Conservation (phyloP, 2,797 vertebrate genomes). For the Coccyzus lansbergi region DNA sequence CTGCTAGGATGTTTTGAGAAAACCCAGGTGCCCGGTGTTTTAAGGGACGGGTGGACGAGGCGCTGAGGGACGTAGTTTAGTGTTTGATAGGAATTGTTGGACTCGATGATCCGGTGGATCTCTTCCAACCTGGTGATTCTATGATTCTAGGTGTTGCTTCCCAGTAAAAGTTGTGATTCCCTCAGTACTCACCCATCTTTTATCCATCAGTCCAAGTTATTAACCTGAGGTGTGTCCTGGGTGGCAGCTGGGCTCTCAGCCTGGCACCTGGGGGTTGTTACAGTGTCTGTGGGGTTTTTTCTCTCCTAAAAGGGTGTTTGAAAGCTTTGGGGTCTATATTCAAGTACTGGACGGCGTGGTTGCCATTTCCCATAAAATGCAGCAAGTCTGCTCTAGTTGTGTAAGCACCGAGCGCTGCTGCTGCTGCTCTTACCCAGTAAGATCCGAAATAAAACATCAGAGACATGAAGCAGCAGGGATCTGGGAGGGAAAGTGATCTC, state of each 20-base stretch:
- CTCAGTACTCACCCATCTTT: fast-evolving
- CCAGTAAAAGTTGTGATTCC: neutral
- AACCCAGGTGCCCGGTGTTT: no score
- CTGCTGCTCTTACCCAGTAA: neutral
- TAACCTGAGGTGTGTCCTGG: neutral
- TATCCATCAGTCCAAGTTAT: fast-evolving
- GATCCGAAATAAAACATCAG: neutral
- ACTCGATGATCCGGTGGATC: no score
- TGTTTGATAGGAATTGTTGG: no score
- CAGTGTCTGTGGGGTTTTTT: fast-evolving
- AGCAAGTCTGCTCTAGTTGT: neutral
- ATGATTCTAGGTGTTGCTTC: neutral
- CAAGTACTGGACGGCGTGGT: neutral
- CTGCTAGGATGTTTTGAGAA: neutral
- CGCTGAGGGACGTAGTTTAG: no score
- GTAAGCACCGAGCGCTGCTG: neutral
- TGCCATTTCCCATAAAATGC: fast-evolving
- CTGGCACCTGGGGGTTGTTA: neutral
- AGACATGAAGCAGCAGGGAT: fast-evolving
- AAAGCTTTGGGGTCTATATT: neutral
- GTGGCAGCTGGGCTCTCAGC: neutral
- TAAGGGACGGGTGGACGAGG: no score
- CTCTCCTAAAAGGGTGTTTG: neutral
- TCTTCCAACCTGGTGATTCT: no score
- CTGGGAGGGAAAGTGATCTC: fast-evolving